Evolutionary conservation across 2,797 vertebrate species (phyloP), one percentile per base, ranked within the genome.

Genomic region (Halcyon chelicuti): DNA sequence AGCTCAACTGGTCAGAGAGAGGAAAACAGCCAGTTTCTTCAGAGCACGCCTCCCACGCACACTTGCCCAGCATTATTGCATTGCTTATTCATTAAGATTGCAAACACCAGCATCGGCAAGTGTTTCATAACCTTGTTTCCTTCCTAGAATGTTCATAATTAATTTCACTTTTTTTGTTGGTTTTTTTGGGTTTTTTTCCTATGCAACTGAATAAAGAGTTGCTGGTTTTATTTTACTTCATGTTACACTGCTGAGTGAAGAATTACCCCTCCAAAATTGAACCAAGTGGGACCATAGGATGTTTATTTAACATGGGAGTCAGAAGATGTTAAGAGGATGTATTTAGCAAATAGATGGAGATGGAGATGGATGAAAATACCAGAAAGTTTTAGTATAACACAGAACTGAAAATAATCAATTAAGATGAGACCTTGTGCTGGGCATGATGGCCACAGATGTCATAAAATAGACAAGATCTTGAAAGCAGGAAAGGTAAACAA

Each of bases 61-160:
- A 79, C 85, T 92, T 91, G 87, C 71, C 63, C 93, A 61, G 94
- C 58, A 7, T 96, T 96, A 92, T 54, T 93, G 80, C 55, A 13
- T 62, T 82, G 86, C 86, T 96, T 94, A 74, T 95, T 93, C 78
- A 87, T 40, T 47, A 90, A 68, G 82, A 92, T 91, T 94, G 92
- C 89, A 92, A 96, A 96, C 79, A 93, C 42, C 87, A 95, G 80
- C 2, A 12, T 83, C 25, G 7, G 75, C 94, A 96, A 95, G 80
- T 73, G 91, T 96, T 96, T 97, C 94, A 94, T 95, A 93, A 94
- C 54, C 73, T 91, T 96, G 85, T 79, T 94, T 97, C 90, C 82
- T 91, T 93, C 92, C 95, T 97, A 87, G 93, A 90, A 91, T 71
- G 78, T 91, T 88, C 79, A 83, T 95, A 75, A 94, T 90, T 94